Evolutionary conservation across 2,888 invertebrate species (phyloP).

Genomic region (Callimorpha dominula): DNA sequence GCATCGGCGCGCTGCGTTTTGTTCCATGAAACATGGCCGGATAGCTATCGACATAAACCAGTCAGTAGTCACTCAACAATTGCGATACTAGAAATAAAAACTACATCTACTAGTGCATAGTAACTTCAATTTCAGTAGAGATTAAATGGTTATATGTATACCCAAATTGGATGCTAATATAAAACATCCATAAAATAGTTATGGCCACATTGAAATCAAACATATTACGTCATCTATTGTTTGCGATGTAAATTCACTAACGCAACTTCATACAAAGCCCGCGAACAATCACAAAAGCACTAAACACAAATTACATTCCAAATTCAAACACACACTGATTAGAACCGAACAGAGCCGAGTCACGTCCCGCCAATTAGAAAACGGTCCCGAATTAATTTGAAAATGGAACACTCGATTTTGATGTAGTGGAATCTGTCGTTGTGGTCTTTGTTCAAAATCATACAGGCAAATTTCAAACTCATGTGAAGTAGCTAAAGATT

Average conservation of each 20-base stretch:
- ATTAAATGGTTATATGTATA: background rate
- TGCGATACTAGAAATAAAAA: background rate
- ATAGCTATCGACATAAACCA: constrained; percentile 6
- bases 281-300: constrained; percentile 67
- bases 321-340: constrained; percentile 80
- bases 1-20: background rate
- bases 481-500: constrained; percentile 31
- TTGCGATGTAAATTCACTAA: constrained; percentile 57
- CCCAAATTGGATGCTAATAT: constrained; percentile 1
- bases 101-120: background rate
- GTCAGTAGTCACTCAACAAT: background rate
- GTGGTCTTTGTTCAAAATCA: constrained; percentile 40
- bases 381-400: constrained; percentile 82
- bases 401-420: constrained; percentile 86
- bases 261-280: constrained; percentile 57
- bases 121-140: background rate
- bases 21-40: constrained; percentile 6
- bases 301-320: constrained; percentile 76
- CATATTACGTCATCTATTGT: constrained; percentile 31
- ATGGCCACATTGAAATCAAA: constrained; percentile 17
- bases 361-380: constrained; percentile 86
- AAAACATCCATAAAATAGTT: constrained; percentile 11
- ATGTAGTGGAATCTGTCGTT: constrained; percentile 81
- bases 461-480: constrained; percentile 43
- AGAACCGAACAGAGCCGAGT: constrained; percentile 74